Percentiles rank a stretch among this genome's conserved stretches.
phyloP scores from a whole-genome alignment of 2,113 vertebrate species.

The Podarcis raffonei region DNA sequence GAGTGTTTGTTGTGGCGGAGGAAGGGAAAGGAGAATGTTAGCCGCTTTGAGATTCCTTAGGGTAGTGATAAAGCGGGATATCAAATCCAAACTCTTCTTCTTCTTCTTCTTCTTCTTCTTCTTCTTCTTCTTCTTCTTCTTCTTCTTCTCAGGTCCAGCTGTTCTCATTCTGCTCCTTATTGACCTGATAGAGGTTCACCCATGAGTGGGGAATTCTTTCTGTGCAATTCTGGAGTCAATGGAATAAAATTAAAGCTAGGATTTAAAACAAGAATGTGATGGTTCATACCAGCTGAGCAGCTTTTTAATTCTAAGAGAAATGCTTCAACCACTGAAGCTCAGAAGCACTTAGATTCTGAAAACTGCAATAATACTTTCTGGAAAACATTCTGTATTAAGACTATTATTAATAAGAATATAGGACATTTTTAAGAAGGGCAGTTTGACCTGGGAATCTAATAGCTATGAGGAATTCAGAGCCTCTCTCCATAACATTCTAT shows the following conservation, averaged over 20 bases:
- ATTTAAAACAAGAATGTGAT: background rate
- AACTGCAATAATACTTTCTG: background rate
- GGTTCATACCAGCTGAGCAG: background rate
- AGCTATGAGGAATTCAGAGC: background rate
- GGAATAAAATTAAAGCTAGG: background rate
- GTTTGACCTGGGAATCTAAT: background rate
- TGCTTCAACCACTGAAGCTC: background rate
- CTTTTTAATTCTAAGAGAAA: no score
- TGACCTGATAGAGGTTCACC: no score
- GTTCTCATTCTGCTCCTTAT: no score
- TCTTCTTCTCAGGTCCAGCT: no score
- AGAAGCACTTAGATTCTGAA: background rate
- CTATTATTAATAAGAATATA: background rate
- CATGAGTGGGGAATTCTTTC: background rate
- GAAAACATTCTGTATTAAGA: background rate
- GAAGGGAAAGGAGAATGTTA: no score
- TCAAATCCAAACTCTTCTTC: no score
- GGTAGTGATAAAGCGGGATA: no score
- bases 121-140: no score
- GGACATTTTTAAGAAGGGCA: background rate
- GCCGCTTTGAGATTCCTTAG: no score
- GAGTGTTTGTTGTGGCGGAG: no score
- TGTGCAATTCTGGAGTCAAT: background rate
- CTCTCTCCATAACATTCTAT: background rate
- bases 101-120: no score